These are phyloP conservation scores for Alligator mississippiensis DNA, from an alignment of 2,113 vertebrate genomes.

Conservation along the genomic window DNA sequence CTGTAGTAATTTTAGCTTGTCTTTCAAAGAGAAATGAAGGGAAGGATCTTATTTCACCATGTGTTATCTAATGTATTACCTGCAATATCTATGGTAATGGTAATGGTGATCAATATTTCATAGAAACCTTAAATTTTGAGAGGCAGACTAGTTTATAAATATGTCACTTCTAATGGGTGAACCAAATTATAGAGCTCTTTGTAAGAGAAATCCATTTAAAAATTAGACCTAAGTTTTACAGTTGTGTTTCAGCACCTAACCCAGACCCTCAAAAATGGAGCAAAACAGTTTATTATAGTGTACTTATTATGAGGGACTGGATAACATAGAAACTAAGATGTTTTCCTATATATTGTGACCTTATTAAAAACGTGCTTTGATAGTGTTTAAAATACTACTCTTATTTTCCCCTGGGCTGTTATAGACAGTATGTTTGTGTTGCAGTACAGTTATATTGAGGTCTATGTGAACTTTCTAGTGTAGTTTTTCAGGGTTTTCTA, in stretches of 20 bases:
- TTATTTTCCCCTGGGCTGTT: not conserved
- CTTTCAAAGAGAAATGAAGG: constrained; percentile 7
- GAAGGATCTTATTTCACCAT: not conserved
- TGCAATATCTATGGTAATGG: not conserved
- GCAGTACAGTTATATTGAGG: not conserved
- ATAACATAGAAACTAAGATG: not conserved
- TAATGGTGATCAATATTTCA: not conserved
- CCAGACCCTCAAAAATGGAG: not conserved
- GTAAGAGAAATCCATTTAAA: not conserved
- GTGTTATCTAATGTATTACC: not conserved
- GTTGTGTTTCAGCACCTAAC: not conserved
- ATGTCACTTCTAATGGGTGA: not conserved
- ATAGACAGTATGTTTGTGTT: not conserved
- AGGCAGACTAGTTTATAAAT: not conserved
- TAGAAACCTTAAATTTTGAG: not conserved
- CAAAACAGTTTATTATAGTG: too few species aligned
- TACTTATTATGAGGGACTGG: not conserved
- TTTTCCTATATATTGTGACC: not conserved
- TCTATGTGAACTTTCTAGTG: not conserved
- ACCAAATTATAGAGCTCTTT: not conserved
- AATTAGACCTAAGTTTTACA: not conserved
- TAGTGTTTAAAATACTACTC: not conserved
- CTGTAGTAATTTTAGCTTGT: not conserved
- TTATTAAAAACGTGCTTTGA: not conserved
- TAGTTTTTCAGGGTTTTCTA: not conserved